These are phyloP conservation scores for Lithophane leautieri DNA, from an alignment of 2,888 invertebrate genomes.

Conservation along the genomic window DNA sequence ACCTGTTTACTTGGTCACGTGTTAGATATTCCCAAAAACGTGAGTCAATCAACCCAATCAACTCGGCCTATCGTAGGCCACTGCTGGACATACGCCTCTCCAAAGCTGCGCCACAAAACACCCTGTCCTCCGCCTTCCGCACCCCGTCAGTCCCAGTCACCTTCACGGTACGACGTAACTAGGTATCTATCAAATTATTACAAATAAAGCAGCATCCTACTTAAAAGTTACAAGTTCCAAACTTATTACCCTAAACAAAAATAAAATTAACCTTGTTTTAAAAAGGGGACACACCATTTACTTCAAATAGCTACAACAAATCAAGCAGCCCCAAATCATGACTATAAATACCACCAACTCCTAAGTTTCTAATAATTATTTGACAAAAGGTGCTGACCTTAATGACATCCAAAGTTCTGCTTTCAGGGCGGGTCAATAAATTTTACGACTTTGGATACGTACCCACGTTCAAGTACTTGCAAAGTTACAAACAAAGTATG, in stretches of 20 bases:
- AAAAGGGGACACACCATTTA: background rate
- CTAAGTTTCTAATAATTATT: slow-evolving; percentile 22
- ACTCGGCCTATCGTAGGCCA: too few species aligned
- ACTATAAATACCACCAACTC: background rate
- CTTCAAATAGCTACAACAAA: background rate
- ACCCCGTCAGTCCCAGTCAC: too few species aligned
- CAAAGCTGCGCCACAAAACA: too few species aligned
- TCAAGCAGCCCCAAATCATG: slow-evolving; percentile 8
- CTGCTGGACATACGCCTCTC: too few species aligned
- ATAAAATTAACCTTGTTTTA: background rate
- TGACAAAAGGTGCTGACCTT: slow-evolving; percentile 35
- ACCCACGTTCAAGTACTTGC: slow-evolving; percentile 17
- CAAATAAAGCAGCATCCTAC: background rate
- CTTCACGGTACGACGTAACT: too few species aligned
- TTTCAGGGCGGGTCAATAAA: slow-evolving; percentile 38
- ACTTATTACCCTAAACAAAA: slow-evolving; percentile 3
- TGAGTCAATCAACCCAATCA: background rate
- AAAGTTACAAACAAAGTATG: slow-evolving; percentile 48
- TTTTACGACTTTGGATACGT: slow-evolving; percentile 31
- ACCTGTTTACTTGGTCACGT: slow-evolving; percentile 35
- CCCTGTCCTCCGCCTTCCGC: too few species aligned
- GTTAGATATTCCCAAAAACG: background rate
- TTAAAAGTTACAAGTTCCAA: background rate
- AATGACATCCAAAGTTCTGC: slow-evolving; percentile 46
- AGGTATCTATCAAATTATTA: too few species aligned